Evolutionary conservation across 2,797 vertebrate species (phyloP), one percentile per base, ranked within the genome.

Genomic region (Limosa lapponica): DNA sequence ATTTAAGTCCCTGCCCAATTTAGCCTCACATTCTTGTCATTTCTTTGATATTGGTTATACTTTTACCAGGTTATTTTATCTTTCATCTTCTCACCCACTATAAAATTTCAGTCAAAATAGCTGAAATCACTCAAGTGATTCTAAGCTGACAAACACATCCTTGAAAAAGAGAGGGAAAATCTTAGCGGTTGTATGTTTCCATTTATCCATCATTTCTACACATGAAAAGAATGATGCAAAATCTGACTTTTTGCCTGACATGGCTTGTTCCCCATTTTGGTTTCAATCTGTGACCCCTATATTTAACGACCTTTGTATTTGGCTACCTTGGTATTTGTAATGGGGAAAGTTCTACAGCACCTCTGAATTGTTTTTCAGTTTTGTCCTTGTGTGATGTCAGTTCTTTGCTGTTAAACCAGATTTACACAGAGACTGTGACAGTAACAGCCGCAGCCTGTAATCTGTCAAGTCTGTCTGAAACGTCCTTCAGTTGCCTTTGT

Each of bases 351-450:
- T 93, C 66, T 75, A 41, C 55, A 73, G 34, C 44, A 39, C 9
- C 41, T 84, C 71, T 58, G 52, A 80, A 74, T 51, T 89, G 71
- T 87, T 94, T 91, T 82, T 81, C 41, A 44, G 8, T 91, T 94
- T 90, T 92, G 90, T 95, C 95, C 91, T 96, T 95, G 88, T 82
- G 37, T 69, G 27, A n/a, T 95, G 94, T 83, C 95, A 94, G 80
- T 87, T 93, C 90, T 93, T 88, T 87, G 66, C 72, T 95, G 88
- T 89, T 95, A 92, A 95, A 89, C 55, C 81, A 87, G 93, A 96
- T 95, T 96, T 96, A 90, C 70, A 48, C 74, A 61, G 88, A 87
- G 74, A 90, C 70, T 87, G 91, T 91, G 93, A 95, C 93, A 95
- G 94, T 96, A 94, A 86, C 66, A 91, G 64, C 74, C 94, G 74